Evolutionary conservation across 1,140 invertebrate species (phyloP).

Genomic region (Hyphantria cunea): DNA sequence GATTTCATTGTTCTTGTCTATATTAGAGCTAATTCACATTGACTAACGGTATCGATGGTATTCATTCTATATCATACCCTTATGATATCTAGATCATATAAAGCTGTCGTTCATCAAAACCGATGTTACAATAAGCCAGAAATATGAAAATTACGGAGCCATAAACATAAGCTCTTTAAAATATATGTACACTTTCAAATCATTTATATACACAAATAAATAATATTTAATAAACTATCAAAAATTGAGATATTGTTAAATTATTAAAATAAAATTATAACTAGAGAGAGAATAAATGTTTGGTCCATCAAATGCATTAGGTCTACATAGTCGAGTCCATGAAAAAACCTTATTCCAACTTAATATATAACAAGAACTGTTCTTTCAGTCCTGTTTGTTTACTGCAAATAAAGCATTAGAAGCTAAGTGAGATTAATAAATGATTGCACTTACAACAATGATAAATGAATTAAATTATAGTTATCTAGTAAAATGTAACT

Average conservation of each 20-base stretch:
- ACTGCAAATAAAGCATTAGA: too few species aligned
- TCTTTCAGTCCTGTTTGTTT: too few species aligned
- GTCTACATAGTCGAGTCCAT: constrained; percentile 12
- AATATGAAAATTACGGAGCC: not conserved
- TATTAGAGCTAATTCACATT: constrained; percentile 16
- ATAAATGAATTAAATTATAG: constrained; percentile 19
- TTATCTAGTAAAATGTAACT: constrained; percentile 22
- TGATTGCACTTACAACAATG: too few species aligned
- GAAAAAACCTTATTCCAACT: not conserved
- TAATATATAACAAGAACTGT: not conserved
- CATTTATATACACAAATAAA: constrained; percentile 8
- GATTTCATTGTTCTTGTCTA: constrained; percentile 4
- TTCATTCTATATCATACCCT: constrained; percentile 11
- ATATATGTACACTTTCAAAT: constrained; percentile 4
- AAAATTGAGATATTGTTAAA: constrained; percentile 1
- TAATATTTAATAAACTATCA: constrained; percentile 3
- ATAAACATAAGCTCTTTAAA: constrained; percentile 6
- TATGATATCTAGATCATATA: too few species aligned
- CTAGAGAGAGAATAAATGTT: constrained; percentile 14
- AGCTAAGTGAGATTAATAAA: too few species aligned
- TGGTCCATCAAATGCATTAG: constrained; percentile 27
- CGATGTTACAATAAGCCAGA: constrained; percentile 14
- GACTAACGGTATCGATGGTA: constrained; percentile 29
- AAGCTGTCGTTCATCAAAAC: not conserved
- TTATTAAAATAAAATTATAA: constrained; percentile 1